Percentiles rank a stretch among this genome's conserved stretches.
Conservation (phyloP, 2,888 invertebrate species). For the Isotomurus palustris region DNA sequence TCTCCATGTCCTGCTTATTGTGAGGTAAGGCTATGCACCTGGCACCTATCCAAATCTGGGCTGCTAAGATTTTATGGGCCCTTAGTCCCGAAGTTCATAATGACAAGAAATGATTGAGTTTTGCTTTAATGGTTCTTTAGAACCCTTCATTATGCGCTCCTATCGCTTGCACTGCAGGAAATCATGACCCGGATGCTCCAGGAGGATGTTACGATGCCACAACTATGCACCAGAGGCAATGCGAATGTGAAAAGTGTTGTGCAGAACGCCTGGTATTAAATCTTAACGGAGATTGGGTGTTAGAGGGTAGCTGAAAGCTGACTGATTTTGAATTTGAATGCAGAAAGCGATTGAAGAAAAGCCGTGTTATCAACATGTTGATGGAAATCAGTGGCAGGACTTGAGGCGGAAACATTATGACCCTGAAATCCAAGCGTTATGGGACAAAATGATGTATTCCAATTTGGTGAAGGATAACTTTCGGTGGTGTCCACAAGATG, state of each 20-base stretch:
- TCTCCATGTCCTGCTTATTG: conserved; percentile 14
- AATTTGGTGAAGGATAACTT: conserved; percentile 24
- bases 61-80: too few relatives aligned
- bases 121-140: conserved; percentile 1
- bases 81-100: not conserved
- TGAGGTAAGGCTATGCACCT: conserved; percentile 10
- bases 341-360: conserved; percentile 21
- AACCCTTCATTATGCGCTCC: conserved; percentile 20
- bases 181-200: conserved; percentile 14
- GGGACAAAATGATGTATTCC: conserved; percentile 34
- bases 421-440: conserved; percentile 31
- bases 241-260: conserved; percentile 37
- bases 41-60: not conserved
- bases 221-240: conserved; percentile 41
- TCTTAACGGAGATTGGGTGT: not conserved
- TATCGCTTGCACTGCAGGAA: conserved; percentile 20
- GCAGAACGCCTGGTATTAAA: conserved; percentile 12
- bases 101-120: not conserved
- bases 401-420: conserved; percentile 22
- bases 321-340: too few relatives aligned
- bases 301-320: not conserved
- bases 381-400: conserved; percentile 37
- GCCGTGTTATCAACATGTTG: conserved; percentile 34
- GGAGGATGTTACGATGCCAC: conserved; percentile 38
- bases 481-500: conserved; percentile 41